Evolutionary conservation across 2,113 vertebrate species (phyloP).

Genomic region (Physeter macrocephalus): DNA sequence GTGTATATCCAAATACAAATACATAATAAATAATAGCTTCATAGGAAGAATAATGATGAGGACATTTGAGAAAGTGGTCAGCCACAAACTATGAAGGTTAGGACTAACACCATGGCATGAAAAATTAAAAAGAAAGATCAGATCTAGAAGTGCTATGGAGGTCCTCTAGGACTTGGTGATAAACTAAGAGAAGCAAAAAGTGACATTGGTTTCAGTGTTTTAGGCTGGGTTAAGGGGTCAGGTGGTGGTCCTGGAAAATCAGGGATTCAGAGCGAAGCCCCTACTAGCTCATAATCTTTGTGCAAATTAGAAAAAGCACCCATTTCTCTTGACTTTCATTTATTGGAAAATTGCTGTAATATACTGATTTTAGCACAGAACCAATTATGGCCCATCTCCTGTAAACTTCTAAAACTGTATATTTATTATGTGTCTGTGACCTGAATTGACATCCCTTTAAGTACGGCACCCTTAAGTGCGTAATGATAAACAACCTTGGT

Average conservation of each 20-base stretch:
- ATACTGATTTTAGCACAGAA: background rate
- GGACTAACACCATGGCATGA: background rate
- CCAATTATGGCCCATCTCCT: background rate
- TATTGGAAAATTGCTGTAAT: background rate
- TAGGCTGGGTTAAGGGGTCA: background rate
- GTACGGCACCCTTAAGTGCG: background rate
- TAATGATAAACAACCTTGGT: background rate
- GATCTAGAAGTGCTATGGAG: background rate
- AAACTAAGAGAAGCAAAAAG: background rate
- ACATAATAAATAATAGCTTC: background rate
- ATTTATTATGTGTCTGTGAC: background rate
- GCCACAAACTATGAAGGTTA: background rate
- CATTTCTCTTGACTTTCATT: background rate
- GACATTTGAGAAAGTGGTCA: constrained; percentile 16
- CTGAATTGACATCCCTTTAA: background rate
- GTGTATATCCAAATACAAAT: background rate
- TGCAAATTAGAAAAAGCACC: background rate
- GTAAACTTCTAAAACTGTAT: background rate
- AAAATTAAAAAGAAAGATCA: background rate
- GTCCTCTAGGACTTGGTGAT: background rate
- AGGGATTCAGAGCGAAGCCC: background rate
- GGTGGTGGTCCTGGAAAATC: background rate
- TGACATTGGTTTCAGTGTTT: background rate
- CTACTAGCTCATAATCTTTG: background rate
- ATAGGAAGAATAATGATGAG: background rate